Base-by-base conservation (phyloP, 2,113 vertebrate species). In the Podilymbus podiceps region DNA sequence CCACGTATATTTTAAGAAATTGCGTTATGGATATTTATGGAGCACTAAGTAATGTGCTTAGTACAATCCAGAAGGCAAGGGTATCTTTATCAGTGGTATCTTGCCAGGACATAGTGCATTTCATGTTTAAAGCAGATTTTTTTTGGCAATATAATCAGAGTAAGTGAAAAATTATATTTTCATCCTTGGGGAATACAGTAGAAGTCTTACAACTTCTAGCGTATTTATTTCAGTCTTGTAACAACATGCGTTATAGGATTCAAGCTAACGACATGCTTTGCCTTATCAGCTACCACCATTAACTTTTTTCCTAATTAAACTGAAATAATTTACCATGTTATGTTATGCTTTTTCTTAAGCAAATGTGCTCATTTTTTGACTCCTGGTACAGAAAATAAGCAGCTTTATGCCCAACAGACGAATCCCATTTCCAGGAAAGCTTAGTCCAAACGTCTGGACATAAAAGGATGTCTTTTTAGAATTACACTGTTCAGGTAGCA, bases 401-500 rank as follows among this genome's bases (percentile, higher is more conserved):
- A 79, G 33, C 15, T 79, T 89, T 89, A 68, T 89, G 44, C 22
- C 9, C 44, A 74, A 20, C 6, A 50, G 73, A 81, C 75, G 35
- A 94, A 67, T 52, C 11, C 9, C 8, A 19, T 69, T 93, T 94
- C 24, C 69, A 89, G 73, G 40, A 77, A 62, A 95, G n/a, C 11
- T 93, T 89, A 62, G 35, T 80, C 60, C 47, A 88, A 96, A 90
- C 84, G 47, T 91, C 79, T 68, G 66, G 59, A 64, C 46, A 62
- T 44, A 79, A 67, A 94, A 94, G 71, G 79, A 78, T 88, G 85
- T 80, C 89, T 85, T 96, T 93, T 89, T 71, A 67, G 84, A 97
- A 92, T 59, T 87, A 59, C 6, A 4, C 80, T 94, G 38, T 92
- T 49, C 97, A 98, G 98, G 98, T 98, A 96, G 76, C 73, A 83